These are phyloP conservation scores for Lamellibrachia columna DNA, from an alignment of 2,888 invertebrate genomes.

Conservation along the genomic window DNA sequence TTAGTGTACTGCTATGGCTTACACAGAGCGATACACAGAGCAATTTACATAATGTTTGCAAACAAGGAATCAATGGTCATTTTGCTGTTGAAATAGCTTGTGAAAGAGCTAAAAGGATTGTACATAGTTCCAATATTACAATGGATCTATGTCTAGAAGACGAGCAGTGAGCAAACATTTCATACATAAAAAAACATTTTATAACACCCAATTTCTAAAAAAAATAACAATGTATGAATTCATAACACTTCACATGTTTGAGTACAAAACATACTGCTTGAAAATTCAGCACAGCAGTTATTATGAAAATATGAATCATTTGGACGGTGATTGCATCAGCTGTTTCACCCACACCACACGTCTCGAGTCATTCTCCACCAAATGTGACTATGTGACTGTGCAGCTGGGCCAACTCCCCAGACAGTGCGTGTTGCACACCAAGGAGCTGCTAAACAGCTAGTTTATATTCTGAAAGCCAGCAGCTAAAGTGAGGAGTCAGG, in stretches of 20 bases:
- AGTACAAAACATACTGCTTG: not conserved
- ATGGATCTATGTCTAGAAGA: not conserved
- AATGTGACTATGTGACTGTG: not conserved
- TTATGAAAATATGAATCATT: not conserved
- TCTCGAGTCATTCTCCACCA: not conserved
- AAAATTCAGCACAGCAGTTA: not conserved
- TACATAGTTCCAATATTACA: not conserved
- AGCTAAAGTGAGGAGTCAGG: not conserved
- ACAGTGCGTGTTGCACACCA: not conserved
- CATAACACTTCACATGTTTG: not conserved
- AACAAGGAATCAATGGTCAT: not conserved
- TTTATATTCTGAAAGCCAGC: conserved; percentile 3
- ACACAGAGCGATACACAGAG: not conserved
- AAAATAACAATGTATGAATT: not conserved
- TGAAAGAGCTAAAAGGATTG: not conserved
- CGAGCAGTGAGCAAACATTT: not conserved
- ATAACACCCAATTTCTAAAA: not conserved
- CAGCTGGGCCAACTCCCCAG: not conserved
- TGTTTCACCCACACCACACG: not conserved
- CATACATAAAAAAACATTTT: not conserved
- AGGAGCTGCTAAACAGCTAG: not conserved
- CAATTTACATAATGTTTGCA: not conserved
- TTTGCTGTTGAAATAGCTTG: not conserved
- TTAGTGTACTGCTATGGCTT: not conserved
- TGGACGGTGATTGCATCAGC: not conserved